Evolutionary conservation across 1,140 invertebrate genomes (phyloP), one percentile per base, ranked within the genome.

Genomic region (Rhagoletis pomonella): DNA sequence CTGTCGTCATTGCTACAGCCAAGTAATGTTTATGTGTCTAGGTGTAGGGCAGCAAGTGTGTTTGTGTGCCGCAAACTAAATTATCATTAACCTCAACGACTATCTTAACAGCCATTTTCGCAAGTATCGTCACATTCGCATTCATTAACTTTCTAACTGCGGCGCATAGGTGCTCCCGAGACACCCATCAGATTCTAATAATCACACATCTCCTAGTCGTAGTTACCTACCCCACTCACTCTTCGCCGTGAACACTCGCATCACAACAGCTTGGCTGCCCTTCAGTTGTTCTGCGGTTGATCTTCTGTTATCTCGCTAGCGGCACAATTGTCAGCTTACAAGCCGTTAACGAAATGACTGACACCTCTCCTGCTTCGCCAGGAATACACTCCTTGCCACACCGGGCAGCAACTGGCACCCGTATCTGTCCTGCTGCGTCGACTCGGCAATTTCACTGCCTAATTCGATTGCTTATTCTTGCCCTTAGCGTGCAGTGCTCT

Each of bases 401-500:
- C 4, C 73, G 19, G n/a, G 10, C 14, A 55, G 50, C 50, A 9
- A 81, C 10, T 81, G 73, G 60, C 4, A 9, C 50, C 50, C 50
- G 50, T 55, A 9, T 4, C 50, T 9, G 4, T 55, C 60, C n/a
- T 81, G 50, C 9, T n/a, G 73, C 47, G 73, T n/a, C 47, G 50
- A 19, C 44, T 9, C 55, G 50, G 50, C 73, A 50, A 81, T 81
- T 81, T 55, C 14, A n/a, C 47, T 42, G 50, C 73, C 73, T 81
- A 81, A 81, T 81, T 81, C 73, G 73, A 81, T 81, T 81, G 73
- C 73, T 81, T 81, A 55, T 81, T 81, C 73, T 81, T 81, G 73
- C 73, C 73, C 19, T 55, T n/a, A 81, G 73, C 73, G 3, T 14
- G 4, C 17, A 29, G 39, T 44, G 67, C 10, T 73, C n/a, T 39